Base-by-base conservation (phyloP, 2,888 invertebrate species). In the Rhodophaea formosa region DNA sequence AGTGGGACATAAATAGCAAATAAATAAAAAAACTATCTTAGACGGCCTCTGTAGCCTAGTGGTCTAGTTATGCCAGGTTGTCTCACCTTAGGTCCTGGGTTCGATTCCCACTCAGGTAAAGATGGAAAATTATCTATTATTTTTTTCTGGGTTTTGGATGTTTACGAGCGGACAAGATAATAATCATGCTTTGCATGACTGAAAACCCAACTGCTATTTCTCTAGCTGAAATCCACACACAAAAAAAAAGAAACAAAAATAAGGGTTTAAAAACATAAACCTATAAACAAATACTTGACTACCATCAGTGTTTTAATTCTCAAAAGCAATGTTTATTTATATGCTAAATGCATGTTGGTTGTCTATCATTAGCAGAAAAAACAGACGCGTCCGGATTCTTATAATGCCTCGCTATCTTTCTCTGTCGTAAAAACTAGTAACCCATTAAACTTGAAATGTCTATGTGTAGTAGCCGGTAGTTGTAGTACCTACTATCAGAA, bases 311-410 rank as follows among this genome's bases (percentile, higher is more conserved):
- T 16, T 45, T 45, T 55, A 32, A 14, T 51, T 46, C 29, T 29
- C 8, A 14, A 42, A 23, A 43, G 45, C 16, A 45, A 49, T 49
- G 49, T 43, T 56, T 56, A 56, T 56, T 56, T 56, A 56, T 56
- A 49, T 49, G 39, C 56, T 43, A 43, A 43, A 56, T 43, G 43
- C 42, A 29, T 10, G 42, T 39, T 23, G 29, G 42, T 39, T 23
- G 29, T n/a, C 29, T 49, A 49, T 49, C 56, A 56, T 56, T 56
- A 56, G 56, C 47, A 49, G 56, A 56, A 56, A 56, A 56, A 56
- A 56, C 56, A 56, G 56, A 49, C 17, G 49, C 56, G 56, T 56
- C 56, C 56, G 56, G 56, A 56, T 56, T 56, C 56, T 16, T 45
- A 45, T 32, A 30, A 55, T 45, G 16, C 54, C 45, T 16, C 35